Conservation (phyloP, 92 coral and sea anemone genomes). For the Paragorgia papillata region DNA sequence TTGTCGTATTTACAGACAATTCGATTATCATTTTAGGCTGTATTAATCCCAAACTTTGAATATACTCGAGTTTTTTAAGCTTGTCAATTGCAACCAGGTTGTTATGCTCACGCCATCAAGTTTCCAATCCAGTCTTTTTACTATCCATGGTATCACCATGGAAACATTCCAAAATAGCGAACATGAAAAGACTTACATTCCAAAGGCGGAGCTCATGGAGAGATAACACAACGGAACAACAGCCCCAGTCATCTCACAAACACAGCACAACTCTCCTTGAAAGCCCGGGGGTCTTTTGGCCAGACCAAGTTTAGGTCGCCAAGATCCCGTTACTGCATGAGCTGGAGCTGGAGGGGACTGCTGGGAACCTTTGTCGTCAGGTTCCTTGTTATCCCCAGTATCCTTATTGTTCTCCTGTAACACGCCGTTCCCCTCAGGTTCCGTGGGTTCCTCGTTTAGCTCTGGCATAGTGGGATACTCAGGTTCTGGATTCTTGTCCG, state of each 20-base stretch:
- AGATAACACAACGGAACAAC: conserved; percentile 73
- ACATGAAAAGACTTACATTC: conserved; percentile 87
- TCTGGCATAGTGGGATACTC: neutral
- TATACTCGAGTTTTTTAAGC: too few species aligned
- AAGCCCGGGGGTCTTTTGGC: conserved; percentile 87
- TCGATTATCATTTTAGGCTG: too few species aligned
- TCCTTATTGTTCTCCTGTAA: neutral
- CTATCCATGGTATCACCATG: too few species aligned
- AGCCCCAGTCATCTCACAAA: conserved; percentile 60
- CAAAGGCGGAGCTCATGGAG: conserved; percentile 87
- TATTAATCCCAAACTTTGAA: too few species aligned
- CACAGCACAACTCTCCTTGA: conserved; percentile 84
- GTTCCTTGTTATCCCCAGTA: neutral
- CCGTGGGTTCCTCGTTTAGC: neutral
- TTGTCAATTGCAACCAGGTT: too few species aligned
- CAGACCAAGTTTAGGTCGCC: conserved; percentile 64
- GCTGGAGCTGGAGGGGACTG: conserved; percentile 16
- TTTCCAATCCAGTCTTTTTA: too few species aligned
- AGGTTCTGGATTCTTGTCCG: conserved; percentile 26
- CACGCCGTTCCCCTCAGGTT: neutral
- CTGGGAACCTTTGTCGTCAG: neutral
- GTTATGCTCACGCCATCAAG: too few species aligned
- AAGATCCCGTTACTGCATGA: neutral
- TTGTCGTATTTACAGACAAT: too few species aligned
- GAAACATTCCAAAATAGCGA: too few species aligned